Evolutionary conservation across 2,888 invertebrate genomes (phyloP).

Genomic region (Cryptocheilus praepositus): DNA sequence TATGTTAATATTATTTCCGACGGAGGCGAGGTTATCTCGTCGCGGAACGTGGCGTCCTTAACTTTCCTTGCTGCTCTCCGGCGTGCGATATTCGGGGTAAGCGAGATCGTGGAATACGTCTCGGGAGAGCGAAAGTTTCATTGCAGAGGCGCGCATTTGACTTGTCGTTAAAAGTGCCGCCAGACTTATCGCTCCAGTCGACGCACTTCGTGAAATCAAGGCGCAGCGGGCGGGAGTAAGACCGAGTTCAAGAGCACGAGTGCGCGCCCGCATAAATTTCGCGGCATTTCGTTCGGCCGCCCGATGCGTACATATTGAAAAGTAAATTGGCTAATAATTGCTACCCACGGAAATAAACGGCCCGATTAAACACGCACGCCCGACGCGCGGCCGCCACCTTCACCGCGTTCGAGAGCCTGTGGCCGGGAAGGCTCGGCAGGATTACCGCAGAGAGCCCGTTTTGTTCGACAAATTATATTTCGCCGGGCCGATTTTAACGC

Average conservation of each 20-base stretch:
- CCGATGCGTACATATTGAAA: slow-evolving; percentile 3
- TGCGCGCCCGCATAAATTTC: not conserved
- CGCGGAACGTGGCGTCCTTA: no score
- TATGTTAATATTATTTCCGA: slow-evolving; percentile 63
- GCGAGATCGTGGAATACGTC: slow-evolving; percentile 1
- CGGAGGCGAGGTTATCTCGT: slow-evolving; percentile 18
- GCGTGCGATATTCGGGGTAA: slow-evolving; percentile 12
- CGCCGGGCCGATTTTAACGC: slow-evolving; percentile 27
- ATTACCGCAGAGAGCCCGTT: slow-evolving; percentile 10
- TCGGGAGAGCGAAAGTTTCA: not conserved
- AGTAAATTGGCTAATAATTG: no score
- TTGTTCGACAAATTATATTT: slow-evolving; percentile 32
- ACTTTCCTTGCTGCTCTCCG: no score
- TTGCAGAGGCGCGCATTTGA: no score
- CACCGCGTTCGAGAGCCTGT: slow-evolving; percentile 17
- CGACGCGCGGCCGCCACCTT: slow-evolving; percentile 19
- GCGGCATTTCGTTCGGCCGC: no score
- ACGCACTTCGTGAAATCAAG: no score
- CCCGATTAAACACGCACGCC: no score
- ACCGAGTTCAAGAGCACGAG: no score
- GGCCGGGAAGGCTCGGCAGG: no score
- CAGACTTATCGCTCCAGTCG: no score
- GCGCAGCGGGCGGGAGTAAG: no score
- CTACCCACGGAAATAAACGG: no score
- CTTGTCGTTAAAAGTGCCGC: not conserved